Percentiles rank a stretch among this genome's conserved stretches.
These are phyloP conservation scores for Cinclus cinclus DNA, from an alignment of 2,113 vertebrate genomes.

Conservation along the genomic window DNA sequence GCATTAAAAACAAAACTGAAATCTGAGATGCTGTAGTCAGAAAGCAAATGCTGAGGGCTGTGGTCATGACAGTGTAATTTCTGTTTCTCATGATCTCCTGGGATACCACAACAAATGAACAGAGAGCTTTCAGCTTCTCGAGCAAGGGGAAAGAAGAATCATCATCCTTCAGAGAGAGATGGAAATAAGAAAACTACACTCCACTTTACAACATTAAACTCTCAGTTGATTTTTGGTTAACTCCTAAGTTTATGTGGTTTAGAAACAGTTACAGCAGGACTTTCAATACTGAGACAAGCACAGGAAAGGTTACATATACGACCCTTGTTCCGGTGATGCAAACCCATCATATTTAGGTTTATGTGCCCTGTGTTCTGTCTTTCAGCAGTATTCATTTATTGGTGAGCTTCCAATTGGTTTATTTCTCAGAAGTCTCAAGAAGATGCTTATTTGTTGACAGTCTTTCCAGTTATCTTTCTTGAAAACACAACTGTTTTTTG, in stretches of 20 bases:
- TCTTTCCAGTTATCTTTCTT: neutral
- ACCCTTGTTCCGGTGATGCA: neutral
- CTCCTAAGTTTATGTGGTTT: neutral
- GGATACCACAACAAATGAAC: neutral
- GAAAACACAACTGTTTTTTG: neutral
- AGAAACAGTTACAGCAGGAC: neutral
- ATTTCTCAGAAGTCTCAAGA: neutral
- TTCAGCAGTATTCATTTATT: neutral
- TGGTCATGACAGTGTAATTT: neutral
- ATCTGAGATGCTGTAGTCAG: slow-evolving; percentile 19
- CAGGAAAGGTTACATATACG: neutral
- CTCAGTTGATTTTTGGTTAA: neutral
- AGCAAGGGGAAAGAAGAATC: neutral
- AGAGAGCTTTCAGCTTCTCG: neutral
- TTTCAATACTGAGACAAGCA: neutral
- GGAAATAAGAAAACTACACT: neutral
- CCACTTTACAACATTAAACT: neutral
- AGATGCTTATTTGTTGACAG: neutral
- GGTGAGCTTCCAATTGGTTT: neutral
- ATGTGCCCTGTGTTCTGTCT: neutral
- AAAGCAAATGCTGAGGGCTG: neutral
- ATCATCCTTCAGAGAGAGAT: neutral
- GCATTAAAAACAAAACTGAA: slow-evolving; percentile 49
- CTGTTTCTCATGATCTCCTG: slow-evolving; percentile 2
- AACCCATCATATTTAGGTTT: neutral